These are phyloP conservation scores for Cryptotis parvus DNA, from an alignment of 2,113 vertebrate genomes.

Conservation along the genomic window DNA sequence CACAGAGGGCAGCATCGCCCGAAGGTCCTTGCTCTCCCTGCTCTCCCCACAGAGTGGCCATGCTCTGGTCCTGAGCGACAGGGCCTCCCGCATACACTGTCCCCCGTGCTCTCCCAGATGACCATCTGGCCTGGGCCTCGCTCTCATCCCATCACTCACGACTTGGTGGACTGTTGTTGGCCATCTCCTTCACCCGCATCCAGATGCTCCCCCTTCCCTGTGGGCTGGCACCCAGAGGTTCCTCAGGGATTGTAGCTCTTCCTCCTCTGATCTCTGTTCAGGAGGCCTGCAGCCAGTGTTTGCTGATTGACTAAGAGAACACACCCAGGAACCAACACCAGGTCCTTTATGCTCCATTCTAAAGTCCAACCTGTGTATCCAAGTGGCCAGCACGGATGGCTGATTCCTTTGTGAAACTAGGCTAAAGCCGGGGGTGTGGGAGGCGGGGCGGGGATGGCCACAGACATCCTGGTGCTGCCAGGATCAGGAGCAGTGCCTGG, in stretches of 20 bases:
- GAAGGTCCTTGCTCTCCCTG: neutral
- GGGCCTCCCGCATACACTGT: too few relatives aligned
- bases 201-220: too few relatives aligned
- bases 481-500: neutral
- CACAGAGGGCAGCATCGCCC: neutral
- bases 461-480: neutral
- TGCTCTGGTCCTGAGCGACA: too few relatives aligned
- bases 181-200: too few relatives aligned
- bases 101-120: too few relatives aligned
- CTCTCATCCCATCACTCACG: accelerated
- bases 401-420: neutral
- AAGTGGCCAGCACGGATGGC: neutral
- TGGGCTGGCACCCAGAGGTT: neutral
- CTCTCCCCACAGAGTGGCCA: neutral
- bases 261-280: neutral
- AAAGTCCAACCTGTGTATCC: neutral
- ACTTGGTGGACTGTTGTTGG: neutral
- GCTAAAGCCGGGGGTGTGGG: too few relatives aligned
- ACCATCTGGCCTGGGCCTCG: neutral
- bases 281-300: neutral
- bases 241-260: neutral
- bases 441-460: neutral
- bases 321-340: neutral
- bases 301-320: conserved; percentile 6
- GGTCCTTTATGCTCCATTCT: neutral